Evolutionary conservation across 2,113 vertebrate genomes (phyloP), one percentile per base, ranked within the genome.

Genomic region (Addax nasomaculatus): DNA sequence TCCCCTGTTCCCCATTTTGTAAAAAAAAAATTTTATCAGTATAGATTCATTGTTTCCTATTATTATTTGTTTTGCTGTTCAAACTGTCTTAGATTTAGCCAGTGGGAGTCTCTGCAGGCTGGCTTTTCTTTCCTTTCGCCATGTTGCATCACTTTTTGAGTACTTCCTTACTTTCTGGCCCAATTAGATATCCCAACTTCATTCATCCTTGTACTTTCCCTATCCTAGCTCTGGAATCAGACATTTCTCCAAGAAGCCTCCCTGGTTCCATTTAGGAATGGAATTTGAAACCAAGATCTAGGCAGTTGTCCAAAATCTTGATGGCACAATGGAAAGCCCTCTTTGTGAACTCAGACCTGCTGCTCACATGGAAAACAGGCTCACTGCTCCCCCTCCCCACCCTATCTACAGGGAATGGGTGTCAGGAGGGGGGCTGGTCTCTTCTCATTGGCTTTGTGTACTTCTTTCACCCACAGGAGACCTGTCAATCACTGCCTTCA

Each of bases 201-300:
- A 93, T 45, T 90, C 33, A 76, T 93, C 53, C 58, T 92, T 58
- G 11, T 30, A 17, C 29, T 95, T 93, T 62, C 33, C 53, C 80
- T 94, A 57, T 33, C 45, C 30, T 93, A 36, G 70, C 43, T n/a
- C 88, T 95, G 33, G 21, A 95, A 60, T 60, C 88, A 87, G 87
- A 45, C 36, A 30, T 78, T 92, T 85, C 85, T 67, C 5, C 8
- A 64, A 76, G 64, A 86, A 97, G 53, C 14, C 9, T 43, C 70
- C 47, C 58, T 33, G 29, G 25, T 58, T 86, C 57, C 62, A 67
- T 76, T 97, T 95, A 73, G 27, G 83, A 79, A 57, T 93, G 85
- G 53, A 91, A 92, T 96, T 96, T 92, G 70, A 96, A 97, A 92
- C 60, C 60, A 47, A 80, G 62, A 91, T 93, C 76, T 89, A 39